These are phyloP conservation scores for Dryobotodes eremita DNA, from an alignment of 2,888 invertebrate genomes.

Conservation along the genomic window DNA sequence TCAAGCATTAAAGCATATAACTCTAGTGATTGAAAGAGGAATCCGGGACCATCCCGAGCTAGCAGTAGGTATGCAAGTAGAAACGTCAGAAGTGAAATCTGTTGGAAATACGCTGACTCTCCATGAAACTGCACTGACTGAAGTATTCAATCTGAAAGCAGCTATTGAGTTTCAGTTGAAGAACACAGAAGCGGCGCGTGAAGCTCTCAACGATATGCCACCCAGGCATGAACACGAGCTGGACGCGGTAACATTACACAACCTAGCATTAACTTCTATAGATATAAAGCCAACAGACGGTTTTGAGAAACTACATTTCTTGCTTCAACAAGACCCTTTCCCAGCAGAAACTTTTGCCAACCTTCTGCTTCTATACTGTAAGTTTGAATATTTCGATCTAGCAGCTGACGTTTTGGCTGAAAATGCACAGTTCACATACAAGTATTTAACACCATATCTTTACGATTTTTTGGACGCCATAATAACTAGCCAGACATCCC, in stretches of 20 bases:
- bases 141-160: conserved; percentile 99
- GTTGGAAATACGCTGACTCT: conserved; percentile 98
- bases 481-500: conserved; percentile 99
- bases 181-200: conserved; percentile 95
- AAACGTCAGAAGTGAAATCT: conserved; percentile 97
- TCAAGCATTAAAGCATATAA: conserved; percentile 97
- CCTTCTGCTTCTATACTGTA: conserved; percentile 97
- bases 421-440: conserved; percentile 98
- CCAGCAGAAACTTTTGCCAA: conserved; percentile 99
- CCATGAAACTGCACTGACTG: conserved; percentile 98
- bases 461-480: conserved; percentile 99
- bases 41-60: conserved; percentile 99
- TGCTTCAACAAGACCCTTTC: conserved; percentile 98
- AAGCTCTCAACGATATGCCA: conserved; percentile 97
- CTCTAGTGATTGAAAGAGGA: conserved; percentile 98
- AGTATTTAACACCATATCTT: conserved; percentile 97
- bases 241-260: conserved; percentile 99
- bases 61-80: conserved; percentile 99
- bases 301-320: conserved; percentile 95
- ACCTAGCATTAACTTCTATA: conserved; percentile 97
- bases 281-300: conserved; percentile 97
- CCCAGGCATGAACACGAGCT: conserved; percentile 99
- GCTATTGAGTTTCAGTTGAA: conserved; percentile 98
- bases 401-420: conserved; percentile 99
- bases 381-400: conserved; percentile 99